Conservation (phyloP, 2,888 invertebrate species). For the Drosophila limbata region DNA sequence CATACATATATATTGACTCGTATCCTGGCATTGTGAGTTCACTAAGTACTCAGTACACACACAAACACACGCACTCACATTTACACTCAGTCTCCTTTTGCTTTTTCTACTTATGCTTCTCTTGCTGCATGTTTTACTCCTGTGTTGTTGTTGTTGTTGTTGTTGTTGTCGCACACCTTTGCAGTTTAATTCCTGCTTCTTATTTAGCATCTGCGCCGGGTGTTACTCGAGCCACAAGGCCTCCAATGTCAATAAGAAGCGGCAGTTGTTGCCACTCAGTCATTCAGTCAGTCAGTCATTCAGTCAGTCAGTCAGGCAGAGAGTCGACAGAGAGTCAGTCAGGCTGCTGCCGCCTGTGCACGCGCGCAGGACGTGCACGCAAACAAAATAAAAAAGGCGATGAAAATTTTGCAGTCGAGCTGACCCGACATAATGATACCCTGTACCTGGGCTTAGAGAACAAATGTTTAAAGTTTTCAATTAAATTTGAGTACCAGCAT, state of each 20-base stretch:
- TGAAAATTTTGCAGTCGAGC: background rate
- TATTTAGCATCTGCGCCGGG: slow-evolving; percentile 80
- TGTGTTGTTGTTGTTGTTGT: slow-evolving; percentile 21
- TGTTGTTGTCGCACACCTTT: slow-evolving; percentile 57
- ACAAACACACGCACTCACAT: background rate
- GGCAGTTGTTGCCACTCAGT: slow-evolving; percentile 55
- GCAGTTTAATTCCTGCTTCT: slow-evolving; percentile 76
- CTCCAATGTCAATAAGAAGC: slow-evolving; percentile 42
- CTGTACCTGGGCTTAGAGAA: background rate
- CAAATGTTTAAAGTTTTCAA: too few relatives aligned
- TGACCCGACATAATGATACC: background rate
- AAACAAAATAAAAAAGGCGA: background rate
- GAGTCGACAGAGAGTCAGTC: slow-evolving; percentile 25
- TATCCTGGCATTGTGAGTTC: slow-evolving; percentile 39
- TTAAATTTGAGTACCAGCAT: too few relatives aligned
- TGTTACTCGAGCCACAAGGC: slow-evolving; percentile 59
- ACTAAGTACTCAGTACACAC: slow-evolving; percentile 35
- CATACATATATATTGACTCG: slow-evolving; percentile 25
- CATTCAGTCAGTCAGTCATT: slow-evolving; percentile 30
- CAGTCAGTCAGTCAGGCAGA: slow-evolving; percentile 30
- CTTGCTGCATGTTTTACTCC: slow-evolving; percentile 19
- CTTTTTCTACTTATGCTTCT: slow-evolving; percentile 3
- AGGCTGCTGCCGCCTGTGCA: slow-evolving; percentile 53
- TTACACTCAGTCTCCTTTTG: background rate
- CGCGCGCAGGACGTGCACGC: slow-evolving; percentile 72